Evolutionary conservation across 2,113 vertebrate genomes (phyloP).

Genomic region (Forbesichthys papilliferus): DNA sequence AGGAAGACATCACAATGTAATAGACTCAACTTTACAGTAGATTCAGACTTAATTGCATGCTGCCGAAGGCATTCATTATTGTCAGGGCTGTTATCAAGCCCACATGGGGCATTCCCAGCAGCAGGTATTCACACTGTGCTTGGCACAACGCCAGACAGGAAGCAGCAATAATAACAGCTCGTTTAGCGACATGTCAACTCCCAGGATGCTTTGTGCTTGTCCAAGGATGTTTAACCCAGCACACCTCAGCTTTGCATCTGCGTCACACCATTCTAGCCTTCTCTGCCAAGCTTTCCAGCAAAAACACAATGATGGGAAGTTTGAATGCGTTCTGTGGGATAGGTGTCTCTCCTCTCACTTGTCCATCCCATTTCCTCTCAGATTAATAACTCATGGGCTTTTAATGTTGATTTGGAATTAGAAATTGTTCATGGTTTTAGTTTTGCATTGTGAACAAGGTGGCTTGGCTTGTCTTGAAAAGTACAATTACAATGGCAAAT

Average conservation of each 20-base stretch:
- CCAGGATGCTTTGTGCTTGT: slow-evolving; percentile 15
- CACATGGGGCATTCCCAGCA: slow-evolving; percentile 25
- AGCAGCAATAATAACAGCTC: slow-evolving; percentile 48
- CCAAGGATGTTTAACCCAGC: background rate
- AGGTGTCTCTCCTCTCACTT: slow-evolving; percentile 11
- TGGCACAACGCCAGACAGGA: slow-evolving; percentile 45
- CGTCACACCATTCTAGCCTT: slow-evolving; percentile 30
- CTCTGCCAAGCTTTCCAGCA: slow-evolving; percentile 42
- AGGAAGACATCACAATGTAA: slow-evolving; percentile 41
- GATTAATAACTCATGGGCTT: slow-evolving; percentile 29
- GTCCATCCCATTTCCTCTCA: slow-evolving; percentile 5
- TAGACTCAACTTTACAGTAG: slow-evolving; percentile 34
- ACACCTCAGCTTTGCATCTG: slow-evolving; percentile 15
- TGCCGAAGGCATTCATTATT: slow-evolving; percentile 20
- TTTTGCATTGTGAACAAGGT: background rate
- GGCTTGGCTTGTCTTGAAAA: too few relatives aligned
- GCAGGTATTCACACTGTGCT: slow-evolving; percentile 46
- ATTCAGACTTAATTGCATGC: slow-evolving; percentile 27
- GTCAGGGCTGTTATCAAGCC: slow-evolving; percentile 30
- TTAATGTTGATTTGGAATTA: slow-evolving; percentile 12
- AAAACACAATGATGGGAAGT: slow-evolving; percentile 40
- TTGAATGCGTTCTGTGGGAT: slow-evolving; percentile 17
- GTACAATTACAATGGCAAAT: too few relatives aligned
- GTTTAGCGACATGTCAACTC: slow-evolving; percentile 18
- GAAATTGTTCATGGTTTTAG: slow-evolving; percentile 12